Conservation (phyloP, 2,797 vertebrate genomes). For the Falco biarmicus region DNA sequence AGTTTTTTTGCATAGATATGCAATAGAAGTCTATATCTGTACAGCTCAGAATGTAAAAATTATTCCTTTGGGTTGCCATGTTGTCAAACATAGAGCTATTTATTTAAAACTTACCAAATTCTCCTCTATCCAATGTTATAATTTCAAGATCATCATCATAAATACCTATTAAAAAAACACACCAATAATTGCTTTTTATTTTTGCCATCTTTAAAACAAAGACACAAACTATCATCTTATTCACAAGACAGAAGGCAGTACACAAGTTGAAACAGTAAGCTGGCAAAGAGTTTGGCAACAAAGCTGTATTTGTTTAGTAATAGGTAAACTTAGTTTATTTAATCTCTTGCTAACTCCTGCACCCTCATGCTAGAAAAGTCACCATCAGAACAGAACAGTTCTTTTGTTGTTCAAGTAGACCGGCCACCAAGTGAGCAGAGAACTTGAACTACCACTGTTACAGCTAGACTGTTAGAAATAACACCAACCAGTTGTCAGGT, state of each 20-base stretch:
- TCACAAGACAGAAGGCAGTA: background rate
- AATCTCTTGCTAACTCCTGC: background rate
- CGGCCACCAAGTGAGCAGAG: background rate
- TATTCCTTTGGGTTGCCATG: background rate
- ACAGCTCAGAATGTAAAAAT: background rate
- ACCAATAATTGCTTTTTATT: background rate
- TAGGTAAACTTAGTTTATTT: background rate
- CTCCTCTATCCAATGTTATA: slow-evolving; percentile 93
- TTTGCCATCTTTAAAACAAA: background rate
- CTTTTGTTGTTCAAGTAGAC: background rate
- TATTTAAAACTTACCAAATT: slow-evolving; percentile 88
- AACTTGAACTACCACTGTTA: background rate
- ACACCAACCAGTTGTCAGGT: background rate
- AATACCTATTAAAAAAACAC: slow-evolving; percentile 84
- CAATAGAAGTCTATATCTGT: background rate
- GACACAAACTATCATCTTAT: background rate
- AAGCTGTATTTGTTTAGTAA: background rate
- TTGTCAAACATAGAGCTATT: background rate
- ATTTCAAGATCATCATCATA: slow-evolving; percentile 97
- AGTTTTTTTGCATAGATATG: background rate
- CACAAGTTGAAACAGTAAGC: background rate
- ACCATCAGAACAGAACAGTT: background rate
- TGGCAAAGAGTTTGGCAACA: background rate
- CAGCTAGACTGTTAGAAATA: background rate
- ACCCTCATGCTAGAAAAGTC: background rate